Percentiles rank a stretch among this genome's conserved stretches.
These are phyloP conservation scores for Cydia pomonella DNA, from an alignment of 1,140 invertebrate species.

Conservation along the genomic window DNA sequence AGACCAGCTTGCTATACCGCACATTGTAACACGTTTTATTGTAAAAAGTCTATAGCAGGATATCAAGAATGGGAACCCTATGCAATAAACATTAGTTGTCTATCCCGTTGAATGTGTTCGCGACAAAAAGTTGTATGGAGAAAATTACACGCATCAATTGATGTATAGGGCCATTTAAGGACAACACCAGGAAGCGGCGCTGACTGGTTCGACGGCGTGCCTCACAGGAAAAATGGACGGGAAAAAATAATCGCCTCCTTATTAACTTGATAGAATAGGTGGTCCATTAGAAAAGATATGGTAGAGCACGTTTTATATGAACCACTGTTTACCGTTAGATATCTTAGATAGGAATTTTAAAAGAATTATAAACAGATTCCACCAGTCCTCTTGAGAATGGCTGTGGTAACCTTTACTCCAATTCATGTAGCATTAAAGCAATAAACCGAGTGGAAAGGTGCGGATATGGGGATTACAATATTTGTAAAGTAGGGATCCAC, in stretches of 20 bases:
- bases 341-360: background rate
- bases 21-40: background rate
- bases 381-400: background rate
- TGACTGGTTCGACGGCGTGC: constrained; percentile 48
- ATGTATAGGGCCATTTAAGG: constrained; percentile 62
- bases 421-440: background rate
- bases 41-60: background rate
- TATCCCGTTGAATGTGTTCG: constrained; percentile 46
- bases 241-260: constrained; percentile 55
- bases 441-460: constrained; percentile 35
- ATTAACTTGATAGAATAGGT: constrained; percentile 42
- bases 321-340: background rate
- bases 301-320: background rate
- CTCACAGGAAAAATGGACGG: constrained; percentile 49
- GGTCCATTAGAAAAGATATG: constrained; percentile 17
- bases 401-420: background rate
- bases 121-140: constrained; percentile 57
- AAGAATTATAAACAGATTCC: background rate
- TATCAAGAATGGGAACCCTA: constrained; percentile 23
- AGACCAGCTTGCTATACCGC: background rate
- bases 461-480: constrained; percentile 30
- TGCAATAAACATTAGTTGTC: constrained; percentile 26
- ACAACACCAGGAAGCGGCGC: constrained; percentile 62
- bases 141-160: constrained; percentile 61
- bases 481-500: background rate